Evolutionary conservation across 2,113 vertebrate genomes (phyloP), one percentile per base, ranked within the genome.

Genomic region (Ammodytes marinus): DNA sequence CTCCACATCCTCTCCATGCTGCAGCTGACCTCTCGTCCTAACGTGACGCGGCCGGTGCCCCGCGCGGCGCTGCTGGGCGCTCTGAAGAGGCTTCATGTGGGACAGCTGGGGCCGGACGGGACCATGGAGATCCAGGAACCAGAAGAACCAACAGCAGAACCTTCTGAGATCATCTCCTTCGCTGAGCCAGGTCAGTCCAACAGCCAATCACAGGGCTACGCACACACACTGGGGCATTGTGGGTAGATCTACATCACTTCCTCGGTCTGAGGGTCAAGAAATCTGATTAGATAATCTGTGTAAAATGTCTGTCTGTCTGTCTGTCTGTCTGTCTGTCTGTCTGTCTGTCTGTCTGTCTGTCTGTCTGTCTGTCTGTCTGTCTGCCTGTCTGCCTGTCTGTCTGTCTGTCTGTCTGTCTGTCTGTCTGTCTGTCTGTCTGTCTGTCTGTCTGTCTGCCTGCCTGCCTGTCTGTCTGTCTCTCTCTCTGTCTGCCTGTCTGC

Each of bases 1-100:
- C 96, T 94, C 77, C 98, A 99, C 95, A 99, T 99, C 65, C 90
- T 99, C 70, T 97, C 95, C 94, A 98, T 99, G 98, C 93, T 99
- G 95, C 97, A 99, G 91, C 95, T 99, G 93, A 98, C 94, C 83
- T 88, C 96, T 85, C 96, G 97, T 90, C 98, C 98, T 79, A 98
- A 99, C 86, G 95, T 99, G 89, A 98, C 96, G 3, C 96, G 97
- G 90, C 95, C 97, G 2, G 97, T 99, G 83, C 97, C 98, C 74
- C 97, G 97, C 60, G 97, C 97, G 12, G 97, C 97, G 42, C 95
- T 99, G 80, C 96, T 99, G 77, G 99, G 99, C 71, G 98, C 97
- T 71, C 96, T 99, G 93, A 95, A 96, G 86, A 99, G 99, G 88
- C 96, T 99, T 59, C 97, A 99, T 8, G 96, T 99, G 69, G 98